Evolutionary conservation across 2,888 invertebrate species (phyloP), one percentile per base, ranked within the genome.

Genomic region (Leptopterna dolabrata): DNA sequence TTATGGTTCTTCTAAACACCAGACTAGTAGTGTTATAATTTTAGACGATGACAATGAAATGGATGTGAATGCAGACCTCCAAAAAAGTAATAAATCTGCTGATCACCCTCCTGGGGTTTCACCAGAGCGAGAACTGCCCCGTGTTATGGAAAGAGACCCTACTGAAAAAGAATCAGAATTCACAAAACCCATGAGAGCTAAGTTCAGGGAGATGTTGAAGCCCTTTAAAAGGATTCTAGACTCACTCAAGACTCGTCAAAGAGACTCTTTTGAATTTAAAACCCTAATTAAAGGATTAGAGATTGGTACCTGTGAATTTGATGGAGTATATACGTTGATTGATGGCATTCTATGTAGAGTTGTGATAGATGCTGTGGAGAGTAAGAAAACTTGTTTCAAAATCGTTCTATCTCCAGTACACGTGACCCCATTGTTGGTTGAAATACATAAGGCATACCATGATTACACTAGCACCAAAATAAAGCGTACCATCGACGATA

Each of bases 321-420:
- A 63, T 27, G 87, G 80, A 43, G 70, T 81, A 0, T 70, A 70
- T 43, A 80, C 87, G 19, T 27, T 87, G 45, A 13, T 41, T 45
- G 71, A 80, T 0, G 71, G 87, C 16, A 13, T 87, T 78, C 71
- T 87, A 16, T 87, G 87, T 47, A 7, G 71, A 19, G 24, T 87
- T 24, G 70, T 29, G 30, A 76, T 73, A 1, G 43, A 83, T 19
- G 7, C n/a, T 13, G 16, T 13, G 11, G 30, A 85, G 27, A 70
- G 41, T 16, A 4, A 4, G 14, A 51, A 76, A 24, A 41, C 36
- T 0, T 41, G 30, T n/a, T 55, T 85, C 41, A 85, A 76, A 76
- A 30, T 85, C 29, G 85, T 85, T n/a, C 0, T 76, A 27, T 76
- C 85, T 45, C n/a, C 47, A n/a, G n/a, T 14, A 4, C 47, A 73